These are phyloP conservation scores for Leucopsar rothschildi DNA, from an alignment of 2,113 vertebrate species.

Conservation along the genomic window DNA sequence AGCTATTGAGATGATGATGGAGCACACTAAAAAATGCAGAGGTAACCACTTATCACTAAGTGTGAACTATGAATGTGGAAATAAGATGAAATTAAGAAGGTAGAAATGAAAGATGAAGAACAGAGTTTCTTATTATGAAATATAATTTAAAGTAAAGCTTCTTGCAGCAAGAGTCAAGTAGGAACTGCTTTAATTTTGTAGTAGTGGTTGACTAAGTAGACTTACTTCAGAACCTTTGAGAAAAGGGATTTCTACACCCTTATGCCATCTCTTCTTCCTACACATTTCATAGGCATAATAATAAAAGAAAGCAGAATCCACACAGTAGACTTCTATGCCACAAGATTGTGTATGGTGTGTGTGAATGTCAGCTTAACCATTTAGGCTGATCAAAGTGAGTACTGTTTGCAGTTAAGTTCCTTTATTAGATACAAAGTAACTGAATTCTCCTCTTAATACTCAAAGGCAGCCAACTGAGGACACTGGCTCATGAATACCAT, in stretches of 20 bases:
- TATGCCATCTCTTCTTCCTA: background rate
- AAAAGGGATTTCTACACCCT: background rate
- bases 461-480: background rate
- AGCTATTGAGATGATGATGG: background rate
- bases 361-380: fast-evolving
- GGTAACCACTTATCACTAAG: too few relatives aligned
- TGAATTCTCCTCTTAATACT: background rate
- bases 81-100: background rate
- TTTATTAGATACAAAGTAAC: background rate
- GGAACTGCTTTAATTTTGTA: background rate
- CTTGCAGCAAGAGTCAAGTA: background rate
- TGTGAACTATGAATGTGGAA: background rate
- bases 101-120: background rate
- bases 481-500: background rate
- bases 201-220: background rate
- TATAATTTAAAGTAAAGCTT: background rate
- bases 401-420: background rate
- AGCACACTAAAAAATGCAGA: background rate
- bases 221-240: background rate
- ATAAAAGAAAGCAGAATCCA: background rate
- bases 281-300: fast-evolving
- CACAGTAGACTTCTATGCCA: fast-evolving
- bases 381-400: background rate
- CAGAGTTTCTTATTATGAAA: background rate
- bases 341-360: fast-evolving